A percentile compares a stretch with the other conserved stretches of the same genome.
Evolutionary conservation across 23 tunicate species (phyloP).

Genomic region (Phallusia fumigata): DNA sequence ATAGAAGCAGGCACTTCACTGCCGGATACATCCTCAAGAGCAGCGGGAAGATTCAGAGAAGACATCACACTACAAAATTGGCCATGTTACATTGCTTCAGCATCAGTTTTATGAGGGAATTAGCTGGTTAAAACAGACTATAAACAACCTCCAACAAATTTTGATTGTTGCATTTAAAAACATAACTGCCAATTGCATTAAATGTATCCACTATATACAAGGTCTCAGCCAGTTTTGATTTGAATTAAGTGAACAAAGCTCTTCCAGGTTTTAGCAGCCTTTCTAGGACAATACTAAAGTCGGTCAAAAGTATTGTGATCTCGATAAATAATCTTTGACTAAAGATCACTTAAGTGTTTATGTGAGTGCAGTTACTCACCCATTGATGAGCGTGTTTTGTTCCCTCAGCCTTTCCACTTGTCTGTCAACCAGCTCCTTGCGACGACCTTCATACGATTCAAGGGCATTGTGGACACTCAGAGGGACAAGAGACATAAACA

Average conservation of each 20-base stretch:
- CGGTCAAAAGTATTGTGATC: too few species aligned
- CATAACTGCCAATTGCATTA: not conserved
- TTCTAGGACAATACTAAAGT: too few species aligned
- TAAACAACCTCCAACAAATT: too few species aligned
- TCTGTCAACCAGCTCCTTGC: constrained; percentile 84
- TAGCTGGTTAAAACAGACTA: too few species aligned
- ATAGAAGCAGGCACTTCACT: constrained; percentile 82
- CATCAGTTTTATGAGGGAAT: not conserved
- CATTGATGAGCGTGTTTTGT: constrained; percentile 68
- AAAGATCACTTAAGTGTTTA: too few species aligned
- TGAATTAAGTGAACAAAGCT: too few species aligned
- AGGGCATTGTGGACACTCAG: constrained; percentile 88
- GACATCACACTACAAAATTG: constrained; percentile 74
- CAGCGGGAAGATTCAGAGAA: constrained; percentile 91
- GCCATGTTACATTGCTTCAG: too few species aligned
- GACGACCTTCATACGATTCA: constrained; percentile 54
- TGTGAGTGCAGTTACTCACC: constrained; percentile 35
- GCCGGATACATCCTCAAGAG: constrained; percentile 89
- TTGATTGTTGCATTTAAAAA: too few species aligned
- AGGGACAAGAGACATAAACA: constrained; percentile 74
- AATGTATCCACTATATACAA: too few species aligned
- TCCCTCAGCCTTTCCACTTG: constrained; percentile 78
- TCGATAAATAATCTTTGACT: too few species aligned
- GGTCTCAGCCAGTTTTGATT: too few species aligned
- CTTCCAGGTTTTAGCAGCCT: too few species aligned